Evolutionary conservation across 1,140 invertebrate genomes (phyloP).

Genomic region (Stegodyphus dumicola): DNA sequence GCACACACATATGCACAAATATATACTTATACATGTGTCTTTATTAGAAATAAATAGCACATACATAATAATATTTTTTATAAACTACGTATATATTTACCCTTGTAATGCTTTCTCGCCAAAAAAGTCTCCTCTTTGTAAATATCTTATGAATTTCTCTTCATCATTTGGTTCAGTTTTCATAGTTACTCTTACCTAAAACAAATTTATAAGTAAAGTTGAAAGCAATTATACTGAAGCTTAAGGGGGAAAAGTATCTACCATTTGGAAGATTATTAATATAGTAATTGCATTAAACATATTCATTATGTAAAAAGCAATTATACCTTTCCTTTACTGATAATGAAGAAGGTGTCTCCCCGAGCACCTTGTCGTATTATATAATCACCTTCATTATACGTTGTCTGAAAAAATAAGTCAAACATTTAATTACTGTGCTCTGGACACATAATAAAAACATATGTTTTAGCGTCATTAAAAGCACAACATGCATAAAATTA

Average conservation of each 20-base stretch:
- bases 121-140: slow-evolving; percentile 95
- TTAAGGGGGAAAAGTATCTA: no score
- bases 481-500: no score
- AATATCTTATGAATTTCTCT: slow-evolving; percentile 89
- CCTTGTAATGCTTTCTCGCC: slow-evolving; percentile 96
- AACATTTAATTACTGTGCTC: no score
- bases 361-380: slow-evolving; percentile 97
- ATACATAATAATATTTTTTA: no score
- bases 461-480: no score
- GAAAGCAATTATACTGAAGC: no score
- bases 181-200: slow-evolving; percentile 88
- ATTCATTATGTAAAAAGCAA: slow-evolving; percentile 65
- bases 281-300: neutral
- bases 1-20: no score
- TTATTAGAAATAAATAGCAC: no score
- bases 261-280: no score
- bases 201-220: neutral
- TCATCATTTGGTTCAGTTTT: slow-evolving; percentile 75
- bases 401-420: neutral
- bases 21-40: no score
- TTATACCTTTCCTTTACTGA: slow-evolving; percentile 96
- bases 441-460: no score
- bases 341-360: slow-evolving; percentile 99
- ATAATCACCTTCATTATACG: slow-evolving; percentile 80
- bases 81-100: slow-evolving; percentile 72